phyloP scores from a whole-genome alignment of 2,113 vertebrate genomes.

The Lasiurus cinereus region DNA sequence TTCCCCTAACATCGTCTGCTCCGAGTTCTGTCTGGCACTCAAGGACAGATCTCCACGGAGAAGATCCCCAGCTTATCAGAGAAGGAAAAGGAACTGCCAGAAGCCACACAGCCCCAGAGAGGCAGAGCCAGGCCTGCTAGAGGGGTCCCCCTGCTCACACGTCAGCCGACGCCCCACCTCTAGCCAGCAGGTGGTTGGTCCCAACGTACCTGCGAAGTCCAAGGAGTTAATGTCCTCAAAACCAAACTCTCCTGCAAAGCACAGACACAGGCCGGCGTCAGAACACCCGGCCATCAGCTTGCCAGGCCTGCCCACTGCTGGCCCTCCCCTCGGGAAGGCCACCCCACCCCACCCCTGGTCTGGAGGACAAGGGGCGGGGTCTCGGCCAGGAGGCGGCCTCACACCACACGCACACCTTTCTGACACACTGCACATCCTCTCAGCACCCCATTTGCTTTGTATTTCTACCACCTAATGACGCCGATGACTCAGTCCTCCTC shows the following conservation, averaged over 20 bases:
- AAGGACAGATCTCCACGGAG: background rate
- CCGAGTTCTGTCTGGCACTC: background rate
- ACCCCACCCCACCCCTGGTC: background rate
- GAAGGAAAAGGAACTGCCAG: background rate
- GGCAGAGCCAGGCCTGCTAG: background rate
- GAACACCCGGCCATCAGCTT: fast-evolving
- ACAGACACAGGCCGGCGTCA: slow-evolving; percentile 49
- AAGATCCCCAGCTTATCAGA: background rate
- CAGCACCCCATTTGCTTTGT: background rate
- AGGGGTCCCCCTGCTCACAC: background rate
- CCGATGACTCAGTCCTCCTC: background rate
- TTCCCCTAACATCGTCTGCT: background rate
- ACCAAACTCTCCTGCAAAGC: slow-evolving; percentile 85
- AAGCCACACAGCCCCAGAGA: background rate
- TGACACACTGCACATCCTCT: background rate
- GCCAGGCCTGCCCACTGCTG: background rate
- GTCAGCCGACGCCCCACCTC: background rate
- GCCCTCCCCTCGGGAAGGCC: background rate
- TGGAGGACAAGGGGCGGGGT: background rate
- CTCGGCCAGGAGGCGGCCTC: background rate
- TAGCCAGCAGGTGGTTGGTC: background rate
- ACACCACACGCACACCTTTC: background rate
- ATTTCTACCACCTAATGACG: background rate
- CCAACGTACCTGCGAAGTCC: slow-evolving; percentile 82
- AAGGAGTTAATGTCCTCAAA: slow-evolving; percentile 83